Evolutionary conservation across 2,113 vertebrate species (phyloP), one percentile per base, ranked within the genome.

Genomic region (Perca fluviatilis): DNA sequence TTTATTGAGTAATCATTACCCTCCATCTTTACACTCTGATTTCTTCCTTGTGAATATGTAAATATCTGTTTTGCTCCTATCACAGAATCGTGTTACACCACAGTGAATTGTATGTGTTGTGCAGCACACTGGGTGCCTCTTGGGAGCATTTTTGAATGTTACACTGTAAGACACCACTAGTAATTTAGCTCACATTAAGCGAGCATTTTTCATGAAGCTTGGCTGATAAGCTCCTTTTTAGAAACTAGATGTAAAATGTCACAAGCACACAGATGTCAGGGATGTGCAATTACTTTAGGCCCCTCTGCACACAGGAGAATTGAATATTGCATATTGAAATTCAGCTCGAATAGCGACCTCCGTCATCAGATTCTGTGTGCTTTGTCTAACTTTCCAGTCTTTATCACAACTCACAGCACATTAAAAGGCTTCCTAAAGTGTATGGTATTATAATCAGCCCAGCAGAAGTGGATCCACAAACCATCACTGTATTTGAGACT

Each of bases 231-330:
- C 63, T 43, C 58, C 21, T 56, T 74, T 25, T 61, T 70, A 3
- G 6, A 68, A 81, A 78, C 46, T 71, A 73, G 49, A 77, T 72
- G 78, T 84, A 72, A 91, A 88, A 84, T 88, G 87, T 83, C 91
- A 92, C 27, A 49, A 47, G 69, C 68, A 36, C 63, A 77, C 80
- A 87, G 54, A 89, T 88, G 82, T 84, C 66, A 73, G 69, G 67
- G 53, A 82, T 50, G 27, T 70, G 25, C 72, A 78, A 67, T 86
- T 88, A 80, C 74, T 76, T 62, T 40, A 6, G 23, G 63, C 67
- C 51, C 53, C 43, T 58, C 14, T 1, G 3, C 49, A 70, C 72
- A 68, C 54, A 57, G 63, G n/a, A 74, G 81, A 73, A 21, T 46
- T 77, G 18, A 69, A 60, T 67, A 57, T 53, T 72, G 46, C 43